These are phyloP conservation scores for Scaptomyza cyrtandrae DNA, from an alignment of 2,888 invertebrate genomes.

Conservation along the genomic window DNA sequence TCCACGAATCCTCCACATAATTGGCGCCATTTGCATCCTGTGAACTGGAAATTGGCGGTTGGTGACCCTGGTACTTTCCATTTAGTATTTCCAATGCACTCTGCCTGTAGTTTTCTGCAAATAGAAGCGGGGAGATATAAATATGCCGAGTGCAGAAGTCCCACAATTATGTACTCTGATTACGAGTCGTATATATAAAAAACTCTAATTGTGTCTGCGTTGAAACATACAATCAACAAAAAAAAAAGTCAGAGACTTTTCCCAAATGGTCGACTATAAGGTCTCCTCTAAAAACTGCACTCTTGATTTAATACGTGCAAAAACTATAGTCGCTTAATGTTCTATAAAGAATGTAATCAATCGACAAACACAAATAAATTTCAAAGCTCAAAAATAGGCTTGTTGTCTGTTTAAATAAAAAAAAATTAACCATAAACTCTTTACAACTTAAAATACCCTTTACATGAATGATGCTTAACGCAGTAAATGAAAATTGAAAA, in stretches of 20 bases:
- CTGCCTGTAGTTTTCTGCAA: constrained; percentile 79
- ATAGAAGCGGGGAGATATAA: constrained; percentile 35
- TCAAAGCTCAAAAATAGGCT: not conserved
- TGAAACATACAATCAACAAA: constrained; percentile 19
- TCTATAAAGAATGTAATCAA: not conserved
- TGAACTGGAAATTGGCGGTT: constrained; percentile 41
- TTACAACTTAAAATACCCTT: constrained; percentile 31
- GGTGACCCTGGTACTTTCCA: constrained; percentile 77
- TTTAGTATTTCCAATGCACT: constrained; percentile 81
- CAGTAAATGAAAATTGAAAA: constrained; percentile 48
- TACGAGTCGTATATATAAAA: constrained; percentile 34
- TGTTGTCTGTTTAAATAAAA: not conserved
- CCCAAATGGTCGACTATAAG: constrained; percentile 7
- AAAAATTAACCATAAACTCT: not conserved
- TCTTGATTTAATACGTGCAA: not conserved
- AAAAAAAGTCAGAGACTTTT: not conserved
- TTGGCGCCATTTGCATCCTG: constrained; percentile 51
- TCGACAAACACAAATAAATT: not conserved
- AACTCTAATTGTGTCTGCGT: constrained; percentile 54
- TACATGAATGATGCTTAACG: not conserved
- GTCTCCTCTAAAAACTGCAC: constrained; percentile 5
- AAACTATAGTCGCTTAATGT: no score
- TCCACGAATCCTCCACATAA: constrained; percentile 88
- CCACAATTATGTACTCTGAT: constrained; percentile 17
- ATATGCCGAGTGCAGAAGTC: constrained; percentile 44